These are phyloP conservation scores for Suricata suricatta DNA, from an alignment of 2,113 vertebrate genomes.

Conservation along the genomic window DNA sequence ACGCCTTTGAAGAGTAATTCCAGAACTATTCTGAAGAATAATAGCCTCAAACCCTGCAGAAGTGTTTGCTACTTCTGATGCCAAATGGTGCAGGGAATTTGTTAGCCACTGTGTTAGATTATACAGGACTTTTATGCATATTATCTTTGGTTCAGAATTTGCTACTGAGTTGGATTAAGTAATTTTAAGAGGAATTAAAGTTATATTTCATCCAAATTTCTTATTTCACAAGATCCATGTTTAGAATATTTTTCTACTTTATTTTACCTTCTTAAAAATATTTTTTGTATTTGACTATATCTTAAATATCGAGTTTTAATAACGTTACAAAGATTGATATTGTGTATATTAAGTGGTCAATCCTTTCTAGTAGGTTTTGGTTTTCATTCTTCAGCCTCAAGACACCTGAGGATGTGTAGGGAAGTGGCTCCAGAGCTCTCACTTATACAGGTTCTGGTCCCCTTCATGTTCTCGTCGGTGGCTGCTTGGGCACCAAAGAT, in stretches of 20 bases:
- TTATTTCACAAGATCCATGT: neutral
- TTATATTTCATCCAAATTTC: neutral
- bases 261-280: neutral
- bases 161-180: neutral
- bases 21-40: neutral
- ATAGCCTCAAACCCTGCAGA: neutral
- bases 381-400: neutral
- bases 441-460: neutral
- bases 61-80: neutral
- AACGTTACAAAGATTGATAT: neutral
- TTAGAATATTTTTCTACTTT: neutral
- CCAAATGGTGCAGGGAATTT: neutral
- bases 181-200: neutral
- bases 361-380: neutral
- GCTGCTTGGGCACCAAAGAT: neutral
- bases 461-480: neutral
- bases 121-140: neutral
- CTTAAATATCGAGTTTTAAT: neutral
- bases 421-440: neutral
- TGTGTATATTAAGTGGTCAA: neutral
- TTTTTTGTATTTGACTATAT: neutral
- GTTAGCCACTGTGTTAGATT: neutral
- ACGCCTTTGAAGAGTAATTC: neutral
- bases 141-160: neutral
- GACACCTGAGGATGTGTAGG: neutral